Evolutionary conservation across 2,113 vertebrate genomes (phyloP).

Genomic region (Anguilla rostrata): DNA sequence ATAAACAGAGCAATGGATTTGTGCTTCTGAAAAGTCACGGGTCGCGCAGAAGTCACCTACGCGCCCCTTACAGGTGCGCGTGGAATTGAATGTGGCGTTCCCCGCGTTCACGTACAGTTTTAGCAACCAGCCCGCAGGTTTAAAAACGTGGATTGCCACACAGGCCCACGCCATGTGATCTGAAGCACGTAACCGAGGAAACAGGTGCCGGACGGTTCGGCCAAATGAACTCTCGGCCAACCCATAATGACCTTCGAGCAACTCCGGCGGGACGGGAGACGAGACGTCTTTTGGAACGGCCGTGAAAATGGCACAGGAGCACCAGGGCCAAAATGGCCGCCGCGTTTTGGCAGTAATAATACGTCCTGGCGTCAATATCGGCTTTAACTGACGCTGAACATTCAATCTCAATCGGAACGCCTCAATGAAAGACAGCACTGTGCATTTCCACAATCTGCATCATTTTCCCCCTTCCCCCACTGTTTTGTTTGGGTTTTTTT

Average conservation of each 20-base stretch:
- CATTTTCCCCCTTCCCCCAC: background rate
- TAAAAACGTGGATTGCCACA: background rate
- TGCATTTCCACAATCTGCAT: background rate
- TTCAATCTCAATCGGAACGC: background rate
- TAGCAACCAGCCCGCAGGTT: background rate
- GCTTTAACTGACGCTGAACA: background rate
- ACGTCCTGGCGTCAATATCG: background rate
- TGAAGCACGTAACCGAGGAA: background rate
- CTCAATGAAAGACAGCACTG: background rate
- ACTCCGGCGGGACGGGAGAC: background rate
- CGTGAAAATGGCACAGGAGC: background rate
- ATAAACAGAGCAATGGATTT: too few relatives aligned
- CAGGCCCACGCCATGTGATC: background rate
- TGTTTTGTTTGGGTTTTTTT: background rate
- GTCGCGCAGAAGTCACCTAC: too few relatives aligned
- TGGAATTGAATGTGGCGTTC: background rate
- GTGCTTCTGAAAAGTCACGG: too few relatives aligned
- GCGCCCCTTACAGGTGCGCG: background rate
- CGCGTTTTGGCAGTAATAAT: background rate
- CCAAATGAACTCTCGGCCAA: background rate
- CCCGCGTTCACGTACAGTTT: background rate
- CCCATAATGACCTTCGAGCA: background rate
- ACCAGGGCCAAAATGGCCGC: background rate
- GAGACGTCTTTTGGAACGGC: background rate
- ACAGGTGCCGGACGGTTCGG: conserved; percentile 12